Evolutionary conservation across 2,113 vertebrate species (phyloP).

Genomic region (Larimichthys crocea): DNA sequence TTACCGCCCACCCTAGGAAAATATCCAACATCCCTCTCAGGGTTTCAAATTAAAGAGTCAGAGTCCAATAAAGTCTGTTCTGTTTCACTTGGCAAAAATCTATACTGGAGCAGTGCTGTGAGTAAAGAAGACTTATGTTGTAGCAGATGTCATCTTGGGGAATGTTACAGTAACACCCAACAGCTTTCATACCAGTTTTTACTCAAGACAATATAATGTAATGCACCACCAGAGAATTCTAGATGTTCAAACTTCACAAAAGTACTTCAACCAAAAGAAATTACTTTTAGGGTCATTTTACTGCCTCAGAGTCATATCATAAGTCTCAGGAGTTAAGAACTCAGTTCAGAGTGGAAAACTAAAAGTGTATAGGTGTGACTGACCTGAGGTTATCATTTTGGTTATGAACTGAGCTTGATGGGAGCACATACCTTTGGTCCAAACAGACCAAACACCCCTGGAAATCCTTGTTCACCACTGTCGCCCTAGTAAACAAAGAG

Average conservation of each 20-base stretch:
- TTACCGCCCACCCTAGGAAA: conserved; percentile 26
- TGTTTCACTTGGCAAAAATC: conserved; percentile 60
- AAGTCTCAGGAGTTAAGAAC: conserved; percentile 1
- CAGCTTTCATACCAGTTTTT: conserved; percentile 41
- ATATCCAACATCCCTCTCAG: conserved; percentile 26
- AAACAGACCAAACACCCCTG: conserved; percentile 90
- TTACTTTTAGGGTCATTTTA: conserved; percentile 1
- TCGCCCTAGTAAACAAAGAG: conserved; percentile 85
- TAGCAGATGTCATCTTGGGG: conserved; percentile 45
- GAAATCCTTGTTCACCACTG: conserved; percentile 89
- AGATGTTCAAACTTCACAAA: conserved; percentile 29
- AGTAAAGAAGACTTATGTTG: conserved; percentile 23
- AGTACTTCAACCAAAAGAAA: conserved; percentile 13
- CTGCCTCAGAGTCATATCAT: neutral
- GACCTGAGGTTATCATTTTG: neutral
- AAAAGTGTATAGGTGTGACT: neutral
- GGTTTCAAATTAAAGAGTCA: conserved; percentile 50
- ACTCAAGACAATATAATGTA: conserved; percentile 27
- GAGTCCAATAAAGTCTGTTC: conserved; percentile 35
- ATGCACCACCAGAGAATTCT: conserved; percentile 22
- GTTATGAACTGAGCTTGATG: neutral
- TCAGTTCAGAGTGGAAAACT: neutral
- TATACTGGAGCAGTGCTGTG: conserved; percentile 33
- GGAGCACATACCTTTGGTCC: conserved; percentile 91
- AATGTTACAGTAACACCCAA: conserved; percentile 39